Evolutionary conservation across 2,888 invertebrate species (phyloP).

Genomic region (Lochmaea crataegi): DNA sequence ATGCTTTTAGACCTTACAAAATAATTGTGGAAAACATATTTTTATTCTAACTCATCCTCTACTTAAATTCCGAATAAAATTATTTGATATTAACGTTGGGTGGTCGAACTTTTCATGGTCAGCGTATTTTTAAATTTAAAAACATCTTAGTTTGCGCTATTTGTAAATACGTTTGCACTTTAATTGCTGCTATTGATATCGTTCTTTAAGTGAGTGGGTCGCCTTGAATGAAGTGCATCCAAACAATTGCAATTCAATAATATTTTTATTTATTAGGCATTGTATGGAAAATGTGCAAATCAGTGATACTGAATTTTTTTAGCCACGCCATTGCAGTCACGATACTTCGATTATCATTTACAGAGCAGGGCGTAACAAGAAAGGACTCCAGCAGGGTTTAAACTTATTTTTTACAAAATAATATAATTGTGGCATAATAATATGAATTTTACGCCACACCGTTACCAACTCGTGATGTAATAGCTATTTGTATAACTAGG

Average conservation of each 20-base stretch:
- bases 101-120: no score
- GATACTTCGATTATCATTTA: conserved; percentile 24
- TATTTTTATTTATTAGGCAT: conserved; percentile 42
- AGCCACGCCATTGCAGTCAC: conserved; percentile 23
- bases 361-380: neutral
- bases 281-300: conserved; percentile 39
- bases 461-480: no score
- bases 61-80: no score
- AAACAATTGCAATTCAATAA: conserved; percentile 38
- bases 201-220: neutral
- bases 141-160: neutral
- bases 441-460: neutral
- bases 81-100: no score
- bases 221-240: conserved; percentile 27
- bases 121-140: no score
- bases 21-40: no score
- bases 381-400: neutral
- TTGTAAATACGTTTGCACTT: neutral
- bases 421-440: neutral
- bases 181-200: neutral
- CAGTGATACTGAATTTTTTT: conserved; percentile 30
- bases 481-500: no score
- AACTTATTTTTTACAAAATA: neutral
- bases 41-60: no score
- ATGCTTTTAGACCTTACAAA: no score